Conservation (phyloP, 2,113 vertebrate genomes). For the Ceyx melanurus region DNA sequence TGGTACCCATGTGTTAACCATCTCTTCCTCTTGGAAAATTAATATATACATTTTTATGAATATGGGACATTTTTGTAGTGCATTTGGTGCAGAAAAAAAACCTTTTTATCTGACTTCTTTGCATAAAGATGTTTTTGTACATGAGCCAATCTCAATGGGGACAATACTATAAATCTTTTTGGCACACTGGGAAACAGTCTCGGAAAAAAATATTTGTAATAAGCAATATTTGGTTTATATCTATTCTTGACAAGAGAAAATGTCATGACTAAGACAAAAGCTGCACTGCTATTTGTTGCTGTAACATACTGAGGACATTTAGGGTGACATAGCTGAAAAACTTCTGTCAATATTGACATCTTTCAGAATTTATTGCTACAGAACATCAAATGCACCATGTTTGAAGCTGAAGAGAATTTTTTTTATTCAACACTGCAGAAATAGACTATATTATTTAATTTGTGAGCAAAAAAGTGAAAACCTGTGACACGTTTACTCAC, state of each 20-base stretch:
- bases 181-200: constrained; percentile 2
- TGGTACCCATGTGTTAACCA: neutral
- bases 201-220: constrained; percentile 31
- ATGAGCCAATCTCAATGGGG: neutral
- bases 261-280: neutral
- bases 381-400: neutral
- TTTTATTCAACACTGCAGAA: neutral
- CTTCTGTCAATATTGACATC: neutral
- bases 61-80: neutral
- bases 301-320: neutral
- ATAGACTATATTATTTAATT: neutral
- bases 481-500: neutral
- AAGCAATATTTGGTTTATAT: constrained; percentile 35
- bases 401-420: neutral
- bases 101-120: neutral
- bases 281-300: neutral
- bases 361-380: neutral
- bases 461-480: neutral
- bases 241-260: constrained; percentile 39
- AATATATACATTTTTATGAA: neutral
- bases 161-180: constrained; percentile 31
- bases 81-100: neutral
- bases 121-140: neutral
- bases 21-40: neutral
- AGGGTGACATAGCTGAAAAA: neutral